Evolutionary conservation across 2,797 vertebrate genomes (phyloP).

Genomic region (Typhlichthys eigenmanni): DNA sequence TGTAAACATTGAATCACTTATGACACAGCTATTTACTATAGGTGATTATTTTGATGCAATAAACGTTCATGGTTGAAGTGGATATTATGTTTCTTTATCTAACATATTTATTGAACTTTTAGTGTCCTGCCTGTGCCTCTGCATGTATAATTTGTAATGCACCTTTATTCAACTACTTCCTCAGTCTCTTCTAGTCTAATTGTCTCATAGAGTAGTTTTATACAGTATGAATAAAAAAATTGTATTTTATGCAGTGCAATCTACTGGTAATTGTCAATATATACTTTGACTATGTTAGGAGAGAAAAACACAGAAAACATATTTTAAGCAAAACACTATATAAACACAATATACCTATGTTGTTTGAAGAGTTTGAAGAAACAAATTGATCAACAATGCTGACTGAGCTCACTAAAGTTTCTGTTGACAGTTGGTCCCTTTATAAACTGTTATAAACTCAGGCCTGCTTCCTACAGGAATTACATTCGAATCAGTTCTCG

Average conservation of each 20-base stretch:
- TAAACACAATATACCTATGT: constrained; percentile 2
- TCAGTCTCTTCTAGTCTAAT: too few species aligned
- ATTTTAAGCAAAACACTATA: neutral
- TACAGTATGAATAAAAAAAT: too few species aligned
- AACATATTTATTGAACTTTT: constrained; percentile 6
- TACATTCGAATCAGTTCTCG: constrained; percentile 1
- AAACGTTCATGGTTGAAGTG: constrained; percentile 15
- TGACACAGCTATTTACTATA: constrained; percentile 21
- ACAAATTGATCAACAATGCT: constrained; percentile 58
- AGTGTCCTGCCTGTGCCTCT: neutral
- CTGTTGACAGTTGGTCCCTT: constrained; percentile 56
- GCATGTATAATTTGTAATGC: neutral
- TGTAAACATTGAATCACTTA: constrained; percentile 37
- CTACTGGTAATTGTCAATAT: constrained; percentile 3
- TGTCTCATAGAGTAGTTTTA: too few species aligned
- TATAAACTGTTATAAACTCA: constrained; percentile 28
- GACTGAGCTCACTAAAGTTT: constrained; percentile 65
- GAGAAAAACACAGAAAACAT: constrained; percentile 5
- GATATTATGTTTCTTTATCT: neutral
- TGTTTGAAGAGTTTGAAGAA: constrained; percentile 7
- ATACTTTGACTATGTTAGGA: neutral
- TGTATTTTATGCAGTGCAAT: constrained; percentile 11
- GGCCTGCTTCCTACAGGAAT: constrained; percentile 10
- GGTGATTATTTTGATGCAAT: constrained; percentile 30
- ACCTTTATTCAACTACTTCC: too few species aligned